These are phyloP conservation scores for Artibeus lituratus DNA, from an alignment of 2,797 vertebrate species.

Conservation along the genomic window DNA sequence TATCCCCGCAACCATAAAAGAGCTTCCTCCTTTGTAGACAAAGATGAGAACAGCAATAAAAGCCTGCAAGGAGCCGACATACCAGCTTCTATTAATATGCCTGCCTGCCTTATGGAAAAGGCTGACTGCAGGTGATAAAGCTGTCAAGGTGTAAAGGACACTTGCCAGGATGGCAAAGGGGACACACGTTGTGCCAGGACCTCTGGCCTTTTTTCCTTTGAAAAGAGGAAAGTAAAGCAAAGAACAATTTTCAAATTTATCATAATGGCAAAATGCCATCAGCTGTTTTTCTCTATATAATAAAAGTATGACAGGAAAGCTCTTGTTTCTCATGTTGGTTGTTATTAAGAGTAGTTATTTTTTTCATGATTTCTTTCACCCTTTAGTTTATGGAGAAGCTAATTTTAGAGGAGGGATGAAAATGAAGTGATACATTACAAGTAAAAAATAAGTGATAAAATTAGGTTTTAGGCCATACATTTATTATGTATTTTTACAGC, in stretches of 20 bases:
- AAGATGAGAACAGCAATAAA: conserved; percentile 66
- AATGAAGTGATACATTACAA: neutral
- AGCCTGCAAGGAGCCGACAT: neutral
- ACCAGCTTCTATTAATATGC: conserved; percentile 30
- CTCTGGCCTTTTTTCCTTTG: neutral
- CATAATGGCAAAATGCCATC: neutral
- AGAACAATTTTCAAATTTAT: neutral
- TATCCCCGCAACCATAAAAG: conserved; percentile 56
- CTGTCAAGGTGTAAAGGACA: conserved; percentile 46
- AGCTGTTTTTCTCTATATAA: neutral
- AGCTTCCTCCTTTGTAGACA: conserved; percentile 52
- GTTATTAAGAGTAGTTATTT: neutral
- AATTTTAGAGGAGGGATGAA: neutral
- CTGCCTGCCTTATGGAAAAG: conserved; percentile 17
- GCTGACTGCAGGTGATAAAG: conserved; percentile 56
- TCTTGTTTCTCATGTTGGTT: neutral
- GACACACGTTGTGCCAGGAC: neutral
- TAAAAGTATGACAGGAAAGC: neutral
- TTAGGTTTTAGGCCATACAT: neutral
- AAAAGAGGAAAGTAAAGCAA: neutral
- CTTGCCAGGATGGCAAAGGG: neutral
- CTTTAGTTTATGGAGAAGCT: neutral
- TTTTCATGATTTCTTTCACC: neutral
- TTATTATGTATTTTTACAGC: neutral
- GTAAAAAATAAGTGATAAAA: conserved; percentile 22